Percentiles rank a stretch among this genome's conserved stretches.
These are phyloP conservation scores for Noctua janthina DNA, from an alignment of 2,888 invertebrate genomes.

Conservation along the genomic window DNA sequence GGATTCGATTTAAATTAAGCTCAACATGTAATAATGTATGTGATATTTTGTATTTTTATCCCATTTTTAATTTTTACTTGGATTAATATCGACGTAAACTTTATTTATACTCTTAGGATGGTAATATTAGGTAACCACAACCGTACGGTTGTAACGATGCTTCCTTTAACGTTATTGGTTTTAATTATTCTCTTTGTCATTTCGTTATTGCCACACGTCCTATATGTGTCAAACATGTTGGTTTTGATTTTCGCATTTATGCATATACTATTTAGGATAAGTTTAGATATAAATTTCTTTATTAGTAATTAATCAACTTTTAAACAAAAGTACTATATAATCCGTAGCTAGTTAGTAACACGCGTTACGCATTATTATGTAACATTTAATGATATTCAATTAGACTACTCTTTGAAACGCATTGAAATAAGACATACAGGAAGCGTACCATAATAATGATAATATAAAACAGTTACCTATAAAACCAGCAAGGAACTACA, in stretches of 20 bases:
- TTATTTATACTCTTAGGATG: slow-evolving; percentile 82
- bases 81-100: slow-evolving; percentile 79
- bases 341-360: slow-evolving; percentile 84
- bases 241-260: slow-evolving; percentile 84
- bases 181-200: slow-evolving; percentile 84
- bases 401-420: slow-evolving; percentile 68
- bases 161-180: slow-evolving; percentile 85
- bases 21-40: slow-evolving; percentile 90
- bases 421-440: slow-evolving; percentile 65
- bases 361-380: slow-evolving; percentile 80
- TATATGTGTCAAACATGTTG: slow-evolving; percentile 77
- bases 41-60: slow-evolving; percentile 90
- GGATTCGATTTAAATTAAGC: slow-evolving; percentile 88
- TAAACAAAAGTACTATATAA: slow-evolving; percentile 84
- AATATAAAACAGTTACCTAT: slow-evolving; percentile 76
- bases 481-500: slow-evolving; percentile 59
- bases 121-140: slow-evolving; percentile 77
- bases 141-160: slow-evolving; percentile 81
- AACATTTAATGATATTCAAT: slow-evolving; percentile 77
- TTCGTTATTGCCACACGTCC: slow-evolving; percentile 83
- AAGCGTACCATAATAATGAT: slow-evolving; percentile 65
- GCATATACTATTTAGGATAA: slow-evolving; percentile 84
- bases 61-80: slow-evolving; percentile 82
- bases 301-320: slow-evolving; percentile 86
- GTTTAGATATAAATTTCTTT: slow-evolving; percentile 81